These are phyloP conservation scores for Teleogryllus occipitalis DNA, from an alignment of 1,140 invertebrate species.

Conservation along the genomic window DNA sequence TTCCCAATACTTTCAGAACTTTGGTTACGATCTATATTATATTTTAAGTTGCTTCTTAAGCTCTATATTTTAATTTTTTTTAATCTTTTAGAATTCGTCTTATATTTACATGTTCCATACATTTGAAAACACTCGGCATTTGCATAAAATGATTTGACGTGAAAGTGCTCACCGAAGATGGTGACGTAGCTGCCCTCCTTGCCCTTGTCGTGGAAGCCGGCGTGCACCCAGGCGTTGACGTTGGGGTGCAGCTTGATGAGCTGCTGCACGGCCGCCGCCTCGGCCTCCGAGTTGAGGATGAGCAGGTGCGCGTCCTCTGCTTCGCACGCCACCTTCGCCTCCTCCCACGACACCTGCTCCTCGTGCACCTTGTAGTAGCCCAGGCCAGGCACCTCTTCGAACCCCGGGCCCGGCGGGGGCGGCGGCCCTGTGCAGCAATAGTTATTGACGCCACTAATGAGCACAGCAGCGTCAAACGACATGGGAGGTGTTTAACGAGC, in stretches of 20 bases:
- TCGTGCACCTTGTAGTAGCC: constrained; percentile 11
- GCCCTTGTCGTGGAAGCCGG: constrained; percentile 12
- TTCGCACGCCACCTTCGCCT: constrained; percentile 9
- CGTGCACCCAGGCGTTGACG: background rate
- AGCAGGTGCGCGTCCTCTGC: constrained; percentile 4
- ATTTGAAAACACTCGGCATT: too few relatives aligned
- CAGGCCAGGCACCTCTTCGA: background rate
- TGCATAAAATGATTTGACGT: too few relatives aligned
- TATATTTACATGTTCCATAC: too few relatives aligned
- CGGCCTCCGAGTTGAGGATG: constrained; percentile 9
- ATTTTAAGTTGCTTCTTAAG: too few relatives aligned
- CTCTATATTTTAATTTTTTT: too few relatives aligned
- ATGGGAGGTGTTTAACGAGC: too few relatives aligned
- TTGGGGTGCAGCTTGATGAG: background rate
- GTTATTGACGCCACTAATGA: too few relatives aligned
- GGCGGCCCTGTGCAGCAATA: background rate
- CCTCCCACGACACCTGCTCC: constrained; percentile 6
- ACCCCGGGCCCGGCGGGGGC: background rate
- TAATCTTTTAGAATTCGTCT: too few relatives aligned
- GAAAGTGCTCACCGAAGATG: background rate
- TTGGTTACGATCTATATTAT: too few relatives aligned
- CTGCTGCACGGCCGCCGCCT: background rate
- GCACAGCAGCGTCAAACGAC: too few relatives aligned
- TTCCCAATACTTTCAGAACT: too few relatives aligned
- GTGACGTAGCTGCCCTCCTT: constrained; percentile 11